phyloP scores from a whole-genome alignment of 1,140 invertebrate genomes.

The Carcinoscorpius rotundicauda region DNA sequence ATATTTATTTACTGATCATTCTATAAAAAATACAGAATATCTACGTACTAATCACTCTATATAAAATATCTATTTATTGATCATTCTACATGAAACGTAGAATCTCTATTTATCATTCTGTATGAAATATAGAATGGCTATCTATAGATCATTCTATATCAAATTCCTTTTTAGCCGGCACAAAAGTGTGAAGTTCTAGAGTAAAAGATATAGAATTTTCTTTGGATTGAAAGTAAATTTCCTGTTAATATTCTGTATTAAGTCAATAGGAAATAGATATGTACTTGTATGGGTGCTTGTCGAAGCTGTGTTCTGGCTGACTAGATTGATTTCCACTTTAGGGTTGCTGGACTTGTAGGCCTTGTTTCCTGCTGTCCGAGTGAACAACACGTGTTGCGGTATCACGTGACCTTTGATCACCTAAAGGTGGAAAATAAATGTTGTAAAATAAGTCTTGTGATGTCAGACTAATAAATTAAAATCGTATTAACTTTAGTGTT shows the following conservation, averaged over 20 bases:
- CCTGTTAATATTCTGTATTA: not conserved
- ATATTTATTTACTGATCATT: not conserved
- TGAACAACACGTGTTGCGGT: slow-evolving; percentile 70
- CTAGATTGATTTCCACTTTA: slow-evolving; percentile 48
- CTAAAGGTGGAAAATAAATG: too few relatives aligned
- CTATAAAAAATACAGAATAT: not conserved
- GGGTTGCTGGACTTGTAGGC: slow-evolving; percentile 45
- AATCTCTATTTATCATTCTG: too few relatives aligned
- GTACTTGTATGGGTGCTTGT: slow-evolving; percentile 10
- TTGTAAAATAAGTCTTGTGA: too few relatives aligned
- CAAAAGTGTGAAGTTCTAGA: too few relatives aligned
- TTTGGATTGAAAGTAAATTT: slow-evolving; percentile 6
- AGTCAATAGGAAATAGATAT: slow-evolving; percentile 9
- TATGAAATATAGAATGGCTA: too few relatives aligned
- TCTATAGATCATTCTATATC: too few relatives aligned
- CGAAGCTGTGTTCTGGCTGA: slow-evolving; percentile 20
- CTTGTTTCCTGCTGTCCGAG: slow-evolving; percentile 48
- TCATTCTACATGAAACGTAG: too few relatives aligned
- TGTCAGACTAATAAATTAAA: too few relatives aligned
- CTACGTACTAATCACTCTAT: too few relatives aligned
- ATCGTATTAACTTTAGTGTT: not conserved
- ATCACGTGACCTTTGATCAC: slow-evolving; percentile 84
- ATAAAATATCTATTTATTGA: too few relatives aligned
- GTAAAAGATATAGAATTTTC: too few relatives aligned
- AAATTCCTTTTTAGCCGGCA: too few relatives aligned